Conservation (phyloP, 2,888 invertebrate genomes). For the Galerucella nymphaeae region DNA sequence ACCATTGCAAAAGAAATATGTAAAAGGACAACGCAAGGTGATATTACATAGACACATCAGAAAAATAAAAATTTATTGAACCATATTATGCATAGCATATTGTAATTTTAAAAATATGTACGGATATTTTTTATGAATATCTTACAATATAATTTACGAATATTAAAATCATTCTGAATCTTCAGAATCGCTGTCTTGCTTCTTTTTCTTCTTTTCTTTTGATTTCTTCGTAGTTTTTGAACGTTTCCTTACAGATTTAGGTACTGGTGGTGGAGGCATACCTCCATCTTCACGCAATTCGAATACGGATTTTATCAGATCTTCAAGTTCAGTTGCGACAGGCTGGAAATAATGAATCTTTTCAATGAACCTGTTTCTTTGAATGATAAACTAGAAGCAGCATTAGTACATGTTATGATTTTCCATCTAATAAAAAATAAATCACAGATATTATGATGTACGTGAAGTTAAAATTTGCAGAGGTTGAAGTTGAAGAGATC, state of each 20-base stretch:
- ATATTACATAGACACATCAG: too few relatives aligned
- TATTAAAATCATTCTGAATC: constrained; percentile 25
- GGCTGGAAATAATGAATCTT: constrained; percentile 59
- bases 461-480: too few relatives aligned
- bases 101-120: too few relatives aligned
- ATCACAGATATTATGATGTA: too few relatives aligned
- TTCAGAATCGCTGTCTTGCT: background rate
- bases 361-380: background rate
- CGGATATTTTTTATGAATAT: too few relatives aligned
- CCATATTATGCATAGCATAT: too few relatives aligned
- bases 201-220: constrained; percentile 16
- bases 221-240: constrained; percentile 26
- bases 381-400: background rate
- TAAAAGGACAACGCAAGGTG: too few relatives aligned
- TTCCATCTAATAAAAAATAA: background rate
- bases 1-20: too few relatives aligned
- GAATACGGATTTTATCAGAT: constrained; percentile 74
- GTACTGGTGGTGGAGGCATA: constrained; percentile 42
- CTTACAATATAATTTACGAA: background rate
- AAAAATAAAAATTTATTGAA: too few relatives aligned
- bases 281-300: constrained; percentile 64
- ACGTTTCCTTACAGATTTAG: constrained; percentile 30
- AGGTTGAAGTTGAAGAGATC: too few relatives aligned
- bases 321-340: constrained; percentile 74
- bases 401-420: background rate